Percentiles rank a stretch among this genome's conserved stretches.
These are phyloP conservation scores for Barbus barbus DNA, from an alignment of 2,113 vertebrate genomes.

Conservation along the genomic window DNA sequence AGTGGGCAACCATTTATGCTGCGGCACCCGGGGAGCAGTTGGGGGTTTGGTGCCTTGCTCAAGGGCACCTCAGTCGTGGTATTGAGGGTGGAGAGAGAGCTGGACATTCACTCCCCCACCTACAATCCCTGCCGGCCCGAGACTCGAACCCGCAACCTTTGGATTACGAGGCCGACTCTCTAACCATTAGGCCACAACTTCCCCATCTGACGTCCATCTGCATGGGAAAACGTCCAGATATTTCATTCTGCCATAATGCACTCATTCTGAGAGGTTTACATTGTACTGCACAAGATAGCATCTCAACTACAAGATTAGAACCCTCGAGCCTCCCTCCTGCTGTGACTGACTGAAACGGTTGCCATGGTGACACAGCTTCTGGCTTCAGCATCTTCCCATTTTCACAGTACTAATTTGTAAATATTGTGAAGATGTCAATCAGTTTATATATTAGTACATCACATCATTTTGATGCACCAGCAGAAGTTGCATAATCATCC, in stretches of 20 bases:
- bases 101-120: no score
- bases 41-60: no score
- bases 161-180: no score
- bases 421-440: background rate
- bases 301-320: slow-evolving; percentile 27
- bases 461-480: background rate
- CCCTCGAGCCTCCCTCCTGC: slow-evolving; percentile 17
- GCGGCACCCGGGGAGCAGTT: no score
- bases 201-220: slow-evolving; percentile 32
- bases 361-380: slow-evolving; percentile 43
- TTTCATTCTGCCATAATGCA: background rate
- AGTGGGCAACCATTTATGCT: no score
- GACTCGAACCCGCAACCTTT: no score
- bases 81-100: no score
- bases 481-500: background rate
- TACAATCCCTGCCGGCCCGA: no score
- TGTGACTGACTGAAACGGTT: slow-evolving; percentile 46
- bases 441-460: background rate
- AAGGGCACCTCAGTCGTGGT: no score
- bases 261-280: slow-evolving; percentile 8
- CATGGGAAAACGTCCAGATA: slow-evolving; percentile 9
- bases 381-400: slow-evolving; percentile 11
- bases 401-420: background rate
- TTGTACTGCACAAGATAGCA: slow-evolving; percentile 1
- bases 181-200: no score